Base-by-base conservation (phyloP, 2,797 vertebrate species). In the Coregonus sp. region DNA sequence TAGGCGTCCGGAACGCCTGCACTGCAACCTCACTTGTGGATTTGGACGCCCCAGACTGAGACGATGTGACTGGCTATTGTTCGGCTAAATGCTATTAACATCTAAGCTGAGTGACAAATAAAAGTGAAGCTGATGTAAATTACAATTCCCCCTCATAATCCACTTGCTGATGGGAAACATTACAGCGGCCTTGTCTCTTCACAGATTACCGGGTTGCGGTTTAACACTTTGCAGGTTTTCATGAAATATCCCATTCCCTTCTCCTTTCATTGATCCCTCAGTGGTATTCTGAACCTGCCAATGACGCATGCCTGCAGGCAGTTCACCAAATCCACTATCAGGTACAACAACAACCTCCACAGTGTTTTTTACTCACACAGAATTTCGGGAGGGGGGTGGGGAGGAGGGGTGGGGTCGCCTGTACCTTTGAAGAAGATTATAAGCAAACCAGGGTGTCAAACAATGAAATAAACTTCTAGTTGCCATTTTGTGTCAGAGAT, bases 101-200 rank as follows among this genome's bases (percentile, higher is more conserved):
- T 89, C 91, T 92, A 94, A 92, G 91, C 92, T 80, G 86, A 89
- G 89, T 85, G 84, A 89, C 86, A 84, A 92, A 93, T 94, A 94
- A 94, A 94, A 94, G 93, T 94, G 92, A 90, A 92, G 91, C 93
- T 89, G 91, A 90, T 94, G 93, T 94, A 94, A 95, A 94, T 93
- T 89, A 92, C 93, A 93, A 93, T 93, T 94, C 92, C 85, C 88
- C 81, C 89, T 89, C 88, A 88, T 95, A 95, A 95, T 94, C 94
- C 94, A 94, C 89, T 87, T 89, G 88, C 92, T 94, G 93, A 94
- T 94, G 92, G 92, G 90, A 93, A 92, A 93, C 92, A 94, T 94
- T 93, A 94, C 92, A 93, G 93, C 83, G 80, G 89, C 85, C 92
- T 93, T 92, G 91, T 94, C 91, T 95, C 92, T 93, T 93, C 94